Conservation (phyloP, 1,140 invertebrate genomes). For the Drosophila albomicans region DNA sequence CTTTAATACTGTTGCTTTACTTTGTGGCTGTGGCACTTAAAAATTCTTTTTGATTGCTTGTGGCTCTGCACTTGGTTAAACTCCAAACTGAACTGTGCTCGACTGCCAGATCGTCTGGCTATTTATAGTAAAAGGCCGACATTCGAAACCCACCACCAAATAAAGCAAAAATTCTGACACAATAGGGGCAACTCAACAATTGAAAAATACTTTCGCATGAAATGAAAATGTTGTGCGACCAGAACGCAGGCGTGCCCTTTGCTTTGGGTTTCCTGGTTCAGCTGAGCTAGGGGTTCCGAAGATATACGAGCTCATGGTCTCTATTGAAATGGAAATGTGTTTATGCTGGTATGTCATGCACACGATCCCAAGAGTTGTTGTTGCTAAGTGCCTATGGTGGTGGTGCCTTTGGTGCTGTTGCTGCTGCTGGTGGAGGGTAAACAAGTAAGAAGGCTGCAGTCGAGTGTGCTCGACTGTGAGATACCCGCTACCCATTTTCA, state of each 20-base stretch:
- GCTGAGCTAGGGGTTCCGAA: conserved; percentile 57
- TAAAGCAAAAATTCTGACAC: neutral
- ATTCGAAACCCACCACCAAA: conserved; percentile 63
- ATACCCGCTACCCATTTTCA: too few species aligned
- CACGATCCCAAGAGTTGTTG: conserved; percentile 39
- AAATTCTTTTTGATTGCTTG: neutral
- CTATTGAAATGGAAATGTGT: conserved; percentile 67
- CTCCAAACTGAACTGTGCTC: conserved; percentile 56
- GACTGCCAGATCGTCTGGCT: conserved; percentile 46
- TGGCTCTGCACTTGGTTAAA: conserved; percentile 45
- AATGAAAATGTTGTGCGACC: conserved; percentile 29
- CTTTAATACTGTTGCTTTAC: neutral
- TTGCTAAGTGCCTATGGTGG: conserved; percentile 12
- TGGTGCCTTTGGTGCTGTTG: neutral
- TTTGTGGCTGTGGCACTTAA: neutral
- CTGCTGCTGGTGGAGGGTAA: conserved; percentile 42
- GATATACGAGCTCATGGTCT: conserved; percentile 26
- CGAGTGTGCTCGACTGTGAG: too few species aligned
- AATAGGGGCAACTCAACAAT: conserved; percentile 21
- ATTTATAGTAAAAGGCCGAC: conserved; percentile 58
- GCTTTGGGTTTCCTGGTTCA: conserved; percentile 43
- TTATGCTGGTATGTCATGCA: conserved; percentile 69
- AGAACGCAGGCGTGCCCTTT: conserved; percentile 71
- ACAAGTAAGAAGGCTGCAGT: too few species aligned
- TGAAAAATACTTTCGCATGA: conserved; percentile 79